Conservation (phyloP, 2,113 vertebrate species). For the Albula goreensis region DNA sequence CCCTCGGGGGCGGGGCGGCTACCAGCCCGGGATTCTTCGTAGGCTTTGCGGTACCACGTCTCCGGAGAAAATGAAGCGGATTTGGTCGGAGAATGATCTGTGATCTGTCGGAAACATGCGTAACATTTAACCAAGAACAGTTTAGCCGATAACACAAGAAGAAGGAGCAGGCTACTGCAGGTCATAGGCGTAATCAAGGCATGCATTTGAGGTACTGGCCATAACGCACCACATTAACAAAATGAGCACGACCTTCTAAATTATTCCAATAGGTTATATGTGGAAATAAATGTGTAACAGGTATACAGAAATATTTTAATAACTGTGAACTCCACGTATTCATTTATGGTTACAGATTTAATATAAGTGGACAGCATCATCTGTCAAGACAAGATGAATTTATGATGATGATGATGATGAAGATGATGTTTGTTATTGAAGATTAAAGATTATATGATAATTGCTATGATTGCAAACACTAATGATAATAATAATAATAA, state of each 20-base stretch:
- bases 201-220: not conserved
- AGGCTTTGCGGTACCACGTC: conserved; percentile 91
- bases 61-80: conserved; percentile 87
- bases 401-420: not conserved
- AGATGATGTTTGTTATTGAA: too few species aligned
- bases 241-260: not conserved
- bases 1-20: conserved; percentile 87
- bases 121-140: not conserved
- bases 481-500: conserved; percentile 3
- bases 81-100: conserved; percentile 86
- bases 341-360: not conserved
- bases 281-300: not conserved
- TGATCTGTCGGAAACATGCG: conserved; percentile 67
- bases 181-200: not conserved
- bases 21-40: conserved; percentile 83
- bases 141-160: not conserved
- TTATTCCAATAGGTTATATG: not conserved
- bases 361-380: not conserved
- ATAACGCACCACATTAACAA: not conserved
- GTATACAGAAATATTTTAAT: not conserved
- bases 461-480: not conserved
- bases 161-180: not conserved
- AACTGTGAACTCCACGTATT: not conserved
- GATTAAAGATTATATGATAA: not conserved
- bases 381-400: too few species aligned